phyloP scores from a whole-genome alignment of 2,113 vertebrate species.

The Phodopus roborovskii region DNA sequence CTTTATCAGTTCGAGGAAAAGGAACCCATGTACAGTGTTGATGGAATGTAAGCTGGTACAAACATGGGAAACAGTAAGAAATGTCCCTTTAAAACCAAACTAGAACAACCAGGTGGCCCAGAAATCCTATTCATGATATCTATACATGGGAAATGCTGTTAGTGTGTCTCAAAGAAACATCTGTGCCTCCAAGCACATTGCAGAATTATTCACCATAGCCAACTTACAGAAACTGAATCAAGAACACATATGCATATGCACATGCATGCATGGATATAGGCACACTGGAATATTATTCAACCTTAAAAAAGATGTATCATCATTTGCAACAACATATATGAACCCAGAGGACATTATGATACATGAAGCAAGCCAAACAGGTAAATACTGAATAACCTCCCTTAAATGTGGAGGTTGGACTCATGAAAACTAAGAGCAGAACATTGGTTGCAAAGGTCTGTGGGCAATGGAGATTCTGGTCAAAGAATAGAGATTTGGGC shows the following conservation, averaged over 20 bases:
- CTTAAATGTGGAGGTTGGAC: neutral
- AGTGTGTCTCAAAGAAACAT: neutral
- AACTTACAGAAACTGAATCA: neutral
- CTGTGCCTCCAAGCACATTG: neutral
- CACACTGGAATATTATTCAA: neutral
- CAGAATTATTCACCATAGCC: neutral
- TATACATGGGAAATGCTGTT: neutral
- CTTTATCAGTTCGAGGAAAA: neutral
- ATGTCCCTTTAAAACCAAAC: neutral
- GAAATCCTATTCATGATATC: neutral
- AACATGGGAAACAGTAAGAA: neutral
- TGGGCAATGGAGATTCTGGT: constrained; percentile 17
- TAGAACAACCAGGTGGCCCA: neutral
- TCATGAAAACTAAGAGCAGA: constrained; percentile 22
- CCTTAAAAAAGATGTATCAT: neutral
- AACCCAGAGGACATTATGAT: neutral
- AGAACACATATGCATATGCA: neutral
- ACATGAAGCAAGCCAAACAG: neutral
- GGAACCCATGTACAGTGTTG: neutral
- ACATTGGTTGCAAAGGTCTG: neutral
- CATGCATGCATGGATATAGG: neutral
- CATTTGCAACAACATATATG: neutral
- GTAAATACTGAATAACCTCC: neutral
- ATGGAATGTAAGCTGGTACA: neutral
- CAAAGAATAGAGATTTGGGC: constrained; percentile 8